Conservation (phyloP, 2,113 vertebrate genomes). For the Xenopus borealis region DNA sequence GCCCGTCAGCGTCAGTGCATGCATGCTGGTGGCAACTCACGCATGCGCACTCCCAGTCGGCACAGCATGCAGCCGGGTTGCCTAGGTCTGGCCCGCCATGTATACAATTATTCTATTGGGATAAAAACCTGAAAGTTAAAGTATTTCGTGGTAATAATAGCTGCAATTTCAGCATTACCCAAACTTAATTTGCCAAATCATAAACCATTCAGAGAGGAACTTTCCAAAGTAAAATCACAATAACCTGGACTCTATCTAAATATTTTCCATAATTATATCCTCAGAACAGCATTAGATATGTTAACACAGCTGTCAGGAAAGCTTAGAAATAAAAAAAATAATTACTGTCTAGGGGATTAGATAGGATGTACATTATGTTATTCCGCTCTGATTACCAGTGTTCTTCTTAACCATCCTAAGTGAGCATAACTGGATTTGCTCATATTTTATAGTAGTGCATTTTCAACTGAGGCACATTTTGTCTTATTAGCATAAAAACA, state of each 20-base stretch:
- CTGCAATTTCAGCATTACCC: not conserved
- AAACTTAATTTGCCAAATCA: not conserved
- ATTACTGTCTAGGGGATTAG: conserved; percentile 8
- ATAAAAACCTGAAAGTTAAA: no score
- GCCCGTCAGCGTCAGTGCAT: no score
- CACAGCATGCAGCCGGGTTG: no score
- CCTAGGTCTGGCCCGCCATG: no score
- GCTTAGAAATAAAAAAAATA: not conserved
- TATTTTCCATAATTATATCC: not conserved
- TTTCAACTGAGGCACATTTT: no score
- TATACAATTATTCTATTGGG: no score
- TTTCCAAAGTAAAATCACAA: not conserved
- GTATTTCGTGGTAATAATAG: not conserved
- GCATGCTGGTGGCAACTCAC: no score
- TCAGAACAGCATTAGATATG: not conserved
- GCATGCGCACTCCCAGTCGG: no score
- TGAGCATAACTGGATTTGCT: no score
- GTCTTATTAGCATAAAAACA: no score
- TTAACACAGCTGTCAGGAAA: conserved; percentile 7
- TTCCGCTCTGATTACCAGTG: not conserved
- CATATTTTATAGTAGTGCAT: no score
- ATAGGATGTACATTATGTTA: conserved; percentile 1
- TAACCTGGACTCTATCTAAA: not conserved
- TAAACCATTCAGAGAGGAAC: not conserved
- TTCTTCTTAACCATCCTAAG: no score